Evolutionary conservation across 2,888 invertebrate genomes (phyloP).

Genomic region (Asteroscopus sphinx): DNA sequence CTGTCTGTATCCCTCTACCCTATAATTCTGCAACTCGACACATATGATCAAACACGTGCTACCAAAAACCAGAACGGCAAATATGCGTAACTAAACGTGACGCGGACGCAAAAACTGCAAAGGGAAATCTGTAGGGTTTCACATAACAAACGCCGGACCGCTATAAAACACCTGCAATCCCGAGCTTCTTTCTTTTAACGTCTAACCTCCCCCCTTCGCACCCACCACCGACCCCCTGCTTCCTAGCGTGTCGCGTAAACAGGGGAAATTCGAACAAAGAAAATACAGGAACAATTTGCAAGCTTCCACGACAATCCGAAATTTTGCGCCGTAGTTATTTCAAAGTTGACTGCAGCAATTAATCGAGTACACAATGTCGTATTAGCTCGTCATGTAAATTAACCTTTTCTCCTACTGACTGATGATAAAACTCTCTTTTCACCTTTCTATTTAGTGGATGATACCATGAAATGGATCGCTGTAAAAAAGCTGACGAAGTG

Average conservation of each 20-base stretch:
- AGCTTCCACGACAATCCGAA: constrained; percentile 53
- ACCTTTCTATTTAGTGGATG: constrained; percentile 37
- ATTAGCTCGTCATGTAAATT: constrained; percentile 50
- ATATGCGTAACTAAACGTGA: constrained; percentile 43
- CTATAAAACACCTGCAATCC: constrained; percentile 72
- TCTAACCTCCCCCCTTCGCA: constrained; percentile 36
- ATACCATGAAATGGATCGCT: constrained; percentile 40
- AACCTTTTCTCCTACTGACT: constrained; percentile 42
- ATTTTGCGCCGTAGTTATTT: constrained; percentile 49
- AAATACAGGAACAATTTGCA: constrained; percentile 57
- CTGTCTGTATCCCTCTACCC: too few species aligned
- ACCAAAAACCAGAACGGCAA: not conserved
- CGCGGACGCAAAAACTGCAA: constrained; percentile 46
- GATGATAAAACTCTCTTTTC: constrained; percentile 34
- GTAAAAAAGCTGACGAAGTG: constrained; percentile 31
- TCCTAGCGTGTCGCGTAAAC: constrained; percentile 59
- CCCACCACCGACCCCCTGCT: constrained; percentile 32
- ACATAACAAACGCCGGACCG: constrained; percentile 66
- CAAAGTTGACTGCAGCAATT: constrained; percentile 43
- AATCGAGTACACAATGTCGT: constrained; percentile 36
- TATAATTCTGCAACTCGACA: not conserved
- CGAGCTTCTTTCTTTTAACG: constrained; percentile 60
- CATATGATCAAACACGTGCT: not conserved
- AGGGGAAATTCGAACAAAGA: constrained; percentile 61
- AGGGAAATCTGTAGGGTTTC: constrained; percentile 66